Evolutionary conservation across 2,113 vertebrate genomes (phyloP).

Genomic region (Terrapene triunguis): DNA sequence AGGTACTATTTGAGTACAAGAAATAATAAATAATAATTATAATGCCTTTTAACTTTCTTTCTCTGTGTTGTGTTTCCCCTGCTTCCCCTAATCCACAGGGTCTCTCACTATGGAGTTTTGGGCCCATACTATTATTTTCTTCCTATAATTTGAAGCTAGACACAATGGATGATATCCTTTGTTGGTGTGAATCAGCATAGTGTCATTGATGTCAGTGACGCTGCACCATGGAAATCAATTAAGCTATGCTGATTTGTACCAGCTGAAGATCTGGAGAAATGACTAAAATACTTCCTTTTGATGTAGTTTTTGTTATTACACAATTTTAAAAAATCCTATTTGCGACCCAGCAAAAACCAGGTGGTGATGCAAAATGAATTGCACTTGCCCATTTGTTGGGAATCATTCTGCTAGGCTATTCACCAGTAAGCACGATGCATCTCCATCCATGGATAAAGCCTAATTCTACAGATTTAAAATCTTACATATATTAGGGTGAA

Average conservation of each 20-base stretch:
- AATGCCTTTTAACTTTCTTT: background rate
- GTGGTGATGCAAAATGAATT: accelerated
- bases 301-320: background rate
- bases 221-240: background rate
- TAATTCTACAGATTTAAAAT: background rate
- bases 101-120: background rate
- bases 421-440: background rate
- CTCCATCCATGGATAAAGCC: background rate
- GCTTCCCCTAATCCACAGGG: background rate
- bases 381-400: background rate
- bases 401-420: background rate
- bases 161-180: background rate
- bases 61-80: background rate
- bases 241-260: background rate
- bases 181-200: background rate
- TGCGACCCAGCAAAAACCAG: background rate
- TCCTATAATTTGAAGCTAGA: background rate
- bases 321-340: background rate
- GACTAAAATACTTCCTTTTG: background rate
- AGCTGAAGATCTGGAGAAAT: background rate
- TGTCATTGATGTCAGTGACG: background rate
- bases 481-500: background rate
- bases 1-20: background rate
- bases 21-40: slow-evolving; percentile 51
- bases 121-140: background rate